Base-by-base conservation (phyloP, 2,888 invertebrate species). In the Molorchus minor region DNA sequence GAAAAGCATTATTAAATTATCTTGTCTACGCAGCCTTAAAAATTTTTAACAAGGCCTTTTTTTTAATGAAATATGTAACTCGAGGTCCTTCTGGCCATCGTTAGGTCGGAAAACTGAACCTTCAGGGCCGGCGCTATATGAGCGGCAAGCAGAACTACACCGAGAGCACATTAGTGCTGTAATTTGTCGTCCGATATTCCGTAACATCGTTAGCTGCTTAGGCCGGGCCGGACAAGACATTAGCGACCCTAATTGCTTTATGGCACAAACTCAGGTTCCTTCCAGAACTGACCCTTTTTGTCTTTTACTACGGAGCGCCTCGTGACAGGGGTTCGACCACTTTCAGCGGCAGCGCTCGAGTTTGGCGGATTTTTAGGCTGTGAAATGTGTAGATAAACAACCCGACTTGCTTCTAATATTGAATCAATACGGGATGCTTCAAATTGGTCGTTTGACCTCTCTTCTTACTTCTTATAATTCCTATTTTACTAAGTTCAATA, bases 171-270 rank as follows among this genome's bases (percentile, higher is more conserved):
- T 77, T 77, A 78, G 76, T 71, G 72, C 71, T 58, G 77, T 75
- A 77, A 77, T 78, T 77, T 78, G 78, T 77, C 75, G 65, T 75
- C 74, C 74, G 72, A 75, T 75, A 76, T 72, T 73, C 75, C 62
- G 73, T 78, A 79, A 79, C 77, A 75, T 79, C 79, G 75, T 79
- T 79, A 79, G 75, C 71, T 73, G 73, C 73, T 75, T 72, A 72
- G 75, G 71, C 73, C 69, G 74, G 68, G 67, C 73, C 77, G 79
- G 77, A 77, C 79, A 78, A 78, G 78, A 79, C 79, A 79, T 79
- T 79, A 79, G 77, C 77, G 77, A 70, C 76, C 76, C 75, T 79
- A 79, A 79, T 79, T 79, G 79, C 79, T 79, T 75, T 75, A 73
- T 74, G 69, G 68, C 57, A 65, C 66, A 56, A 41, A 62, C 58